phyloP scores from a whole-genome alignment of 2,888 invertebrate genomes.

The Tetranychus truncatus region DNA sequence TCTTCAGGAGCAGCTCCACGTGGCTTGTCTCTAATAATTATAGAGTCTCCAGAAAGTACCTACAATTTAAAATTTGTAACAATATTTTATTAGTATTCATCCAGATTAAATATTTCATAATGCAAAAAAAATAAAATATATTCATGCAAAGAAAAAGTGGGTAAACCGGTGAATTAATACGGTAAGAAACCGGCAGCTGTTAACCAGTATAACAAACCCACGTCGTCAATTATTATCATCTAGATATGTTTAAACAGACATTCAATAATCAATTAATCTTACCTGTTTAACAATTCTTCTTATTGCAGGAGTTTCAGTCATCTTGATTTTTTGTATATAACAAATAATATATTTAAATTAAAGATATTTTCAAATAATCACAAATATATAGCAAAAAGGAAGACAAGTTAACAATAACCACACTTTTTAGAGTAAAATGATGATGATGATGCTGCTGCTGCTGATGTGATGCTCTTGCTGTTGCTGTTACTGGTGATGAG shows the following conservation, averaged over 20 bases:
- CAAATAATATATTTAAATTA: not conserved
- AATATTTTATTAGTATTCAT: too few relatives aligned
- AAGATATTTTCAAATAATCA: too few relatives aligned
- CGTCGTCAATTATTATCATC: not conserved
- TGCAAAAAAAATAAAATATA: too few relatives aligned
- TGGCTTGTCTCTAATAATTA: constrained; percentile 67
- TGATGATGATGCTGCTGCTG: too few relatives aligned
- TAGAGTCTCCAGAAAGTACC: constrained; percentile 89
- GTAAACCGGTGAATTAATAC: not conserved
- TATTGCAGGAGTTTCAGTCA: not conserved
- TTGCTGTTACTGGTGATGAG: too few relatives aligned
- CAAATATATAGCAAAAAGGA: not conserved
- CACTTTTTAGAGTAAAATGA: too few relatives aligned
- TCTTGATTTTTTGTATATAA: not conserved
- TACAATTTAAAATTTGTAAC: constrained; percentile 34
- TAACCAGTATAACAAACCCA: not conserved
- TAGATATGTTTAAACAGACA: not conserved
- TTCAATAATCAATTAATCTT: not conserved
- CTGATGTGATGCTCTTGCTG: too few relatives aligned
- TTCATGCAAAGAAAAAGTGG: not conserved
- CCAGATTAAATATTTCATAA: too few relatives aligned
- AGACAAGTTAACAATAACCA: not conserved
- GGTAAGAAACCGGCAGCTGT: not conserved
- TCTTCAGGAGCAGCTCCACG: constrained; percentile 67
- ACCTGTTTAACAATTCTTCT: constrained; percentile 6